These are phyloP conservation scores for Chitala chitala DNA, from an alignment of 2,113 vertebrate species.

Conservation along the genomic window DNA sequence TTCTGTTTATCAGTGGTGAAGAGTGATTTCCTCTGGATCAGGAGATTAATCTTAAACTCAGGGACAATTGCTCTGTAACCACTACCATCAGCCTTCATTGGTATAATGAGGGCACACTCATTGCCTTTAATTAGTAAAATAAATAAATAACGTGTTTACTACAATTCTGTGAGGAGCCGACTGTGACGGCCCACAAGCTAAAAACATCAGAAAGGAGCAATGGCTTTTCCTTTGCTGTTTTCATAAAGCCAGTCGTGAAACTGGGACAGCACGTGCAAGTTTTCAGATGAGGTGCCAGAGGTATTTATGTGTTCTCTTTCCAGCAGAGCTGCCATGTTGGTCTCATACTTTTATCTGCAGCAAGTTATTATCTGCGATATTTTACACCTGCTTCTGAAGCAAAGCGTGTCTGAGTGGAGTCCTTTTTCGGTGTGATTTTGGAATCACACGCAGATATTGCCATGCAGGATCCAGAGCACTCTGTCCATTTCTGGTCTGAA, in stretches of 20 bases:
- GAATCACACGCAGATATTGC: background rate
- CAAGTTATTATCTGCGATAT: background rate
- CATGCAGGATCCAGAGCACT: background rate
- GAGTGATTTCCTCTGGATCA: conserved; percentile 1
- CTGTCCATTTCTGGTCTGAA: background rate
- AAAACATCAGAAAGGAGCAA: background rate
- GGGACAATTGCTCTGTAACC: background rate
- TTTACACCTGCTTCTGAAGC: background rate
- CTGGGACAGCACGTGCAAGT: conserved; percentile 10
- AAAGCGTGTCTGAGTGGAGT: background rate
- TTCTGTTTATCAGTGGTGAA: background rate
- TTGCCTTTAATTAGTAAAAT: conserved; percentile 1
- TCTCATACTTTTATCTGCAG: background rate
- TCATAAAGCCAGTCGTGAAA: conserved; percentile 4
- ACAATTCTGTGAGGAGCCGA: background rate
- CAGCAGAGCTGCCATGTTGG: background rate
- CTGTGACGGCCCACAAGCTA: background rate
- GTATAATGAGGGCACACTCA: background rate
- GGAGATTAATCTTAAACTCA: background rate
- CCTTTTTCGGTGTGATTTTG: background rate
- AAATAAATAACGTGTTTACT: conserved; percentile 6
- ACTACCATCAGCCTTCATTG: background rate
- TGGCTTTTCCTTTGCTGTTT: background rate
- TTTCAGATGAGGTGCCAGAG: background rate
- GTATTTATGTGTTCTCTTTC: background rate